phyloP scores from a whole-genome alignment of 2,113 vertebrate genomes.

The Stigmatopora nigra region DNA sequence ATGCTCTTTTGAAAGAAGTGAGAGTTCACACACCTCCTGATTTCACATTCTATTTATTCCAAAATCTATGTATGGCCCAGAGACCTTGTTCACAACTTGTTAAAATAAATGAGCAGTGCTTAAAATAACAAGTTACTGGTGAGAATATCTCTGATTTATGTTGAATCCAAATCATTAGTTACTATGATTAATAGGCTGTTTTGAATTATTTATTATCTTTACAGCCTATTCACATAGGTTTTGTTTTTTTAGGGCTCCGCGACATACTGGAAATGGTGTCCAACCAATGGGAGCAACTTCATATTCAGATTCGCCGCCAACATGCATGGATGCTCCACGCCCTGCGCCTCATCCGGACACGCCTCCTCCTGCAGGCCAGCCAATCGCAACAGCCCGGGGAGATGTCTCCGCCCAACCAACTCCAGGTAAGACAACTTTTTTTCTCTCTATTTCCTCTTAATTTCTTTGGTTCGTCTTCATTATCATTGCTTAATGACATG shows the following conservation, averaged over 20 bases:
- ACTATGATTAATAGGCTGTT: too few relatives aligned
- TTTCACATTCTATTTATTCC: too few relatives aligned
- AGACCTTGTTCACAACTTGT: too few relatives aligned
- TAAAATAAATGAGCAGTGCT: too few relatives aligned
- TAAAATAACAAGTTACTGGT: too few relatives aligned
- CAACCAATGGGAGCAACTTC: conserved; percentile 93
- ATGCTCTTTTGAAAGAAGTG: too few relatives aligned
- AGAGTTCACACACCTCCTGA: too few relatives aligned
- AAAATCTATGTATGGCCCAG: too few relatives aligned
- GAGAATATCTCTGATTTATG: too few relatives aligned
- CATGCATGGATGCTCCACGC: conserved; percentile 94
- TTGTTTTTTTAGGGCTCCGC: conserved; percentile 75
- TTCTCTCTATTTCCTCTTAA: conserved; percentile 58
- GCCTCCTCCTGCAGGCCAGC: conserved; percentile 75
- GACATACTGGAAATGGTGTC: conserved; percentile 92
- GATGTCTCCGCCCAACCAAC: conserved; percentile 42
- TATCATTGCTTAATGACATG: conserved; percentile 83
- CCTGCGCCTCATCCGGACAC: conserved; percentile 88
- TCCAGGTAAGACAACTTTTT: conserved; percentile 79
- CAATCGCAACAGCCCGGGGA: conserved; percentile 60
- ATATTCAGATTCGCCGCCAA: conserved; percentile 94
- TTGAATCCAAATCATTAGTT: too few relatives aligned
- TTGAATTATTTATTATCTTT: too few relatives aligned
- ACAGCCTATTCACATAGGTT: too few relatives aligned
- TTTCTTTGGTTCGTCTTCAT: conserved; percentile 39